Evolutionary conservation across 2,888 invertebrate species (phyloP).

Genomic region (Synanthedon andrenaeformis): DNA sequence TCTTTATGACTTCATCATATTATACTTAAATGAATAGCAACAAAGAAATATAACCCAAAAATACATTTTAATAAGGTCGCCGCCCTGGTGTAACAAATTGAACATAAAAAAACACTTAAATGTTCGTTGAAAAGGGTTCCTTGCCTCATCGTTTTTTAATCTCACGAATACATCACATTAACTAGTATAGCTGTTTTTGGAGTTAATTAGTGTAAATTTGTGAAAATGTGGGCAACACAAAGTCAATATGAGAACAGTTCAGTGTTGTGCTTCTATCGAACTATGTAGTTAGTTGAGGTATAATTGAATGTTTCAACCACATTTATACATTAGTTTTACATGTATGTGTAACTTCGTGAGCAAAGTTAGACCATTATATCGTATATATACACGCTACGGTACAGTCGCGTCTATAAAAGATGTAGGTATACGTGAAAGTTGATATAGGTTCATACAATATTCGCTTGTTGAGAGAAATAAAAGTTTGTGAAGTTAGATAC

Average conservation of each 20-base stretch:
- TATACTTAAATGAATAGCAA: no score
- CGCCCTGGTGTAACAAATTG: constrained; percentile 18
- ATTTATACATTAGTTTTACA: no score
- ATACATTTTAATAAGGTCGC: constrained; percentile 19
- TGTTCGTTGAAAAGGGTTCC: constrained; percentile 7
- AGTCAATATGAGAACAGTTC: not conserved
- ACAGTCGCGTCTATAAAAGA: no score
- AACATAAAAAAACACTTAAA: constrained; percentile 24
- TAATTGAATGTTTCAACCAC: not conserved
- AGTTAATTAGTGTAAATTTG: not conserved
- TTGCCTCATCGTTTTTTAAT: constrained; percentile 1
- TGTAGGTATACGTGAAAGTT: no score
- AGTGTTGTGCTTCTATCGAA: not conserved
- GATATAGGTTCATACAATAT: no score
- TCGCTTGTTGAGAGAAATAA: no score
- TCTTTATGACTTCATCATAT: no score
- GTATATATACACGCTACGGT: no score
- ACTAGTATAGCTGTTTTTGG: not conserved
- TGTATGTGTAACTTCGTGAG: no score
- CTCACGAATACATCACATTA: constrained; percentile 3
- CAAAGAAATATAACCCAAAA: not conserved
- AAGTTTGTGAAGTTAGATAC: no score
- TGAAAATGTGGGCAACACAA: not conserved
- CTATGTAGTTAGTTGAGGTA: not conserved
- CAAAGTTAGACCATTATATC: no score